A percentile compares a stretch with the other conserved stretches of the same genome.
Conservation (phyloP, 2,797 vertebrate genomes). For the Menidia menidia region DNA sequence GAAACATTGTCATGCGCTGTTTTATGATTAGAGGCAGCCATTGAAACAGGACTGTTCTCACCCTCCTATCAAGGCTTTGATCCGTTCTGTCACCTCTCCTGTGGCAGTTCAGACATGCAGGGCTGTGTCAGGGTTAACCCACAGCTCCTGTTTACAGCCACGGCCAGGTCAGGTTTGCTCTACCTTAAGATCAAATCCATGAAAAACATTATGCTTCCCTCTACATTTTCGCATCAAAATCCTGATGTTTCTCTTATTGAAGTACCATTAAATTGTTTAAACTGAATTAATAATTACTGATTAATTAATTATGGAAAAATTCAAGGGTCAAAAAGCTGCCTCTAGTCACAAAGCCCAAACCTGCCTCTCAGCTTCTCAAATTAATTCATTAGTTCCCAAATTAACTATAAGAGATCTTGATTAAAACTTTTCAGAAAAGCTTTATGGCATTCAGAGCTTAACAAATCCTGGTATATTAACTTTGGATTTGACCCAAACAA, state of each 20-base stretch:
- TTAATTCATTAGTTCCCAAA: too few relatives aligned
- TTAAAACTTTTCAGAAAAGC: not conserved
- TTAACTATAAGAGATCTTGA: too few relatives aligned
- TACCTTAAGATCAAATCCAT: not conserved
- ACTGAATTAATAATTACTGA: not conserved
- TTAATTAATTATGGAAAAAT: too few relatives aligned
- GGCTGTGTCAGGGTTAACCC: constrained; percentile 39
- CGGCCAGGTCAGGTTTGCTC: constrained; percentile 7
- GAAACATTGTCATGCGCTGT: constrained; percentile 76
- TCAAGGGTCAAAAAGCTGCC: not conserved
- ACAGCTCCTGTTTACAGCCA: constrained; percentile 52
- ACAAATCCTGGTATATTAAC: not conserved
- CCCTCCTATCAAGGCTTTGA: constrained; percentile 70
- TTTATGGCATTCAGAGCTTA: not conserved
- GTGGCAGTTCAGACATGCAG: constrained; percentile 29
- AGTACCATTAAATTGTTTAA: not conserved
- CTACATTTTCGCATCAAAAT: constrained; percentile 3
- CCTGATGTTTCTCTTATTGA: not conserved
- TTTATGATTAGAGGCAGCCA: constrained; percentile 66
- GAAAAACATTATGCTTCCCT: not conserved
- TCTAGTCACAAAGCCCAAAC: not conserved
- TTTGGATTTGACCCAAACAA: not conserved
- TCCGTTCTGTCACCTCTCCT: constrained; percentile 58
- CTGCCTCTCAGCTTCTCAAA: not conserved
- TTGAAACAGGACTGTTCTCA: constrained; percentile 69